A percentile compares a stretch with the other conserved stretches of the same genome.
These are phyloP conservation scores for Aphidius ervi DNA, from an alignment of 1,140 invertebrate species.

Conservation along the genomic window DNA sequence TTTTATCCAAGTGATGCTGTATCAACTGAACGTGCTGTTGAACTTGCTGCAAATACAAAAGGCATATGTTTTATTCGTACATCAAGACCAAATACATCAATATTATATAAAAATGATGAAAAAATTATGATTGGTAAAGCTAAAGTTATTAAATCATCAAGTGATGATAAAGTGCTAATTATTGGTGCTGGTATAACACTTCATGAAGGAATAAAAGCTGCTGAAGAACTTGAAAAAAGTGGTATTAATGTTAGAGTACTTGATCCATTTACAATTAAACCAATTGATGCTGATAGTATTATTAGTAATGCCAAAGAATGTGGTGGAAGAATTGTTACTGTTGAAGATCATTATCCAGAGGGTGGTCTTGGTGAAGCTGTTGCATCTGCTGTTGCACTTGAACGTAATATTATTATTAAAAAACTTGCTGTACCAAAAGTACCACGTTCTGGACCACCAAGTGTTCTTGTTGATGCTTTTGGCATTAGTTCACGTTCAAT, in stretches of 20 bases:
- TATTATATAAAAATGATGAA: conserved; percentile 87
- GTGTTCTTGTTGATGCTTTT: conserved; percentile 79
- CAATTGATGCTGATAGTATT: conserved; percentile 79
- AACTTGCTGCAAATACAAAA: conserved; percentile 92
- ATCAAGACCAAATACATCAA: conserved; percentile 82
- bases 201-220: conserved; percentile 84
- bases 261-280: conserved; percentile 95
- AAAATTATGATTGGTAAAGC: conserved; percentile 76
- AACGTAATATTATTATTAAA: conserved; percentile 73
- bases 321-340: conserved; percentile 81
- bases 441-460: conserved; percentile 87
- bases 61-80: conserved; percentile 96
- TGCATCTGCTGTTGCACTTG: conserved; percentile 68
- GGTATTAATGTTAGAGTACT: conserved; percentile 76
- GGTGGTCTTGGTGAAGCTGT: conserved; percentile 97
- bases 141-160: conserved; percentile 71
- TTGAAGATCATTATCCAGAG: conserved; percentile 96
- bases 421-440: conserved; percentile 81
- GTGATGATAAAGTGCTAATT: conserved; percentile 76
- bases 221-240: conserved; percentile 66
- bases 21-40: conserved; percentile 86
- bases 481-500: conserved; percentile 84
- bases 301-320: conserved; percentile 73
- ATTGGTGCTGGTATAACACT: conserved; percentile 92
- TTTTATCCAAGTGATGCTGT: conserved; percentile 98